Evolutionary conservation across 2,797 vertebrate species (phyloP).

Genomic region (Distichodus sexfasciatus): DNA sequence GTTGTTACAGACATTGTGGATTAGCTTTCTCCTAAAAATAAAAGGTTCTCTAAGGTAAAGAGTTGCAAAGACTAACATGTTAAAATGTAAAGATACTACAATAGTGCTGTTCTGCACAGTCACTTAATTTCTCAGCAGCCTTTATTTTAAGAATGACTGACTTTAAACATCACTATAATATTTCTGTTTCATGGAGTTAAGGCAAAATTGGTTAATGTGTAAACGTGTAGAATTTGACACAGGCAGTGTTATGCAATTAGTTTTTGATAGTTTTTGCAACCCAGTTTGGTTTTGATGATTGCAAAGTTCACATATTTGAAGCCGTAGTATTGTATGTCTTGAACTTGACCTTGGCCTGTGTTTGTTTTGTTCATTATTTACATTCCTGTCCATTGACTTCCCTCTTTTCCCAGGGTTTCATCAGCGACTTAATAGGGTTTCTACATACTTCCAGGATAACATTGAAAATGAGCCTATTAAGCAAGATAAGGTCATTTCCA

Average conservation of each 20-base stretch:
- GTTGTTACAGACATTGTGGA: too few species aligned
- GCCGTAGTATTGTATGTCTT: background rate
- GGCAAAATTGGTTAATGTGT: background rate
- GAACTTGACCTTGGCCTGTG: constrained; percentile 25
- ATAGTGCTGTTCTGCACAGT: too few species aligned
- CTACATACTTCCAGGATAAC: background rate
- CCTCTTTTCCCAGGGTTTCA: constrained; percentile 38
- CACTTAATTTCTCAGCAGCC: too few species aligned
- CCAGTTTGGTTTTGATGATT: constrained; percentile 20
- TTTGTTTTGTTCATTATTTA: constrained; percentile 44
- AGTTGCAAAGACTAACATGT: too few species aligned
- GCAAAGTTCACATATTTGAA: background rate
- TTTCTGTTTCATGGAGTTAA: background rate
- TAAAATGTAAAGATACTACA: too few species aligned
- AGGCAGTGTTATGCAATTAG: background rate
- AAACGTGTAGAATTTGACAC: background rate
- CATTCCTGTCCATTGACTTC: constrained; percentile 45
- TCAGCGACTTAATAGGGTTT: background rate
- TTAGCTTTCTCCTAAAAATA: too few species aligned
- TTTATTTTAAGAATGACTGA: too few species aligned
- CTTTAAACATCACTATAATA: background rate
- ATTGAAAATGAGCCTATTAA: background rate
- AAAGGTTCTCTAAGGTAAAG: too few species aligned
- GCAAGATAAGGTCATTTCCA: background rate
- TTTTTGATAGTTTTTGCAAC: background rate